Evolutionary conservation across 1,140 invertebrate species (phyloP).

Genomic region (Drosophila baimaii): DNA sequence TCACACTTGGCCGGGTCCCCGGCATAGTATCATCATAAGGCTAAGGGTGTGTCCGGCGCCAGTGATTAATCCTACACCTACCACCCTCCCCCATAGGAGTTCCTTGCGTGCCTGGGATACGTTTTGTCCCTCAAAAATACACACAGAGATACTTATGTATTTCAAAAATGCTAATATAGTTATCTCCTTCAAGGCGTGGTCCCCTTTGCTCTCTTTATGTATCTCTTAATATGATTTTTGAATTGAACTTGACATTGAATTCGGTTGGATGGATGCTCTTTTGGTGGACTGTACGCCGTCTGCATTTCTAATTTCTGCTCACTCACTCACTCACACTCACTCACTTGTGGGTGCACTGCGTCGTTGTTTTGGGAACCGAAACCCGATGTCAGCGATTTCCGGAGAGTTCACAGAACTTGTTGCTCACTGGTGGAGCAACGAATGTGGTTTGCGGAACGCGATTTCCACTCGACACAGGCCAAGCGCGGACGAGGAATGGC

Average conservation of each 20-base stretch:
- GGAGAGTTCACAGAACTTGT: constrained; percentile 1
- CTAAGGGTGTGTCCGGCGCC: constrained; percentile 29
- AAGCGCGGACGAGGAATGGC: neutral
- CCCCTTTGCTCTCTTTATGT: neutral
- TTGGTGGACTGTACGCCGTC: neutral
- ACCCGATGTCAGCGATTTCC: neutral
- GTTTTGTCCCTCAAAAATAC: constrained; percentile 2
- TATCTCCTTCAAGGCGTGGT: constrained; percentile 9
- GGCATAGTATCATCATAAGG: constrained; percentile 13
- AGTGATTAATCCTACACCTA: neutral
- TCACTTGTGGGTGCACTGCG: neutral
- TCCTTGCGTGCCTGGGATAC: constrained; percentile 11
- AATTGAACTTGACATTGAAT: neutral
- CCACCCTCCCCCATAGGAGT: neutral
- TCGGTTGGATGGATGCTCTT: neutral
- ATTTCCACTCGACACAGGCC: constrained; percentile 2
- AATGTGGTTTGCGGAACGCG: constrained; percentile 14
- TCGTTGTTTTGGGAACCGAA: neutral
- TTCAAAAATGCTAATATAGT: neutral
- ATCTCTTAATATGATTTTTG: neutral
- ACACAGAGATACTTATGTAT: neutral
- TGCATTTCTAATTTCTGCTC: neutral
- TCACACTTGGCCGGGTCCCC: neutral
- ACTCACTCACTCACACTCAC: neutral
- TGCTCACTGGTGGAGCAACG: constrained; percentile 18